Base-by-base conservation (phyloP, 1,140 invertebrate species). In the Vanessa tameamea region DNA sequence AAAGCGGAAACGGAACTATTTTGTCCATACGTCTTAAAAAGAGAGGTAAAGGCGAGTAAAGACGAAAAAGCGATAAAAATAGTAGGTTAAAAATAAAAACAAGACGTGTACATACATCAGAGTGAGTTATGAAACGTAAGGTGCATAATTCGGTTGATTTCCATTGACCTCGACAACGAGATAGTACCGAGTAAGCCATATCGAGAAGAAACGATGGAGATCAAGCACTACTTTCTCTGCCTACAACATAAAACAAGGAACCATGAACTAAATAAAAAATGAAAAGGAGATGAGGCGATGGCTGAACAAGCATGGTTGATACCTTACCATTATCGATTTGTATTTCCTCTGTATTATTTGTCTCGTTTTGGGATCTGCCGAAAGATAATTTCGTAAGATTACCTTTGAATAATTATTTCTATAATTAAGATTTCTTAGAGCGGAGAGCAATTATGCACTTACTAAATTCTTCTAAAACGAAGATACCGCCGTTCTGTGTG, bases 381-480 rank as follows among this genome's bases (percentile, higher is more conserved):
- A 61, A 61, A 61, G 31, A 37, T n/a, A 16, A 43, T 43, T 43
- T 43, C 3, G 37, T 43, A 43, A 43, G 37, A 9, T 9, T 9
- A 43, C 37, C 37, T 43, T 43, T 11, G 37, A 11, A 43, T 43
- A 2, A 8, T 43, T 43, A 9, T 9, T 9, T 9, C 37, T 43
- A 43, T 43, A 43, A 43, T 43, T 43, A 11, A 43, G 7, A 43
- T 43, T 9, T 43, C 9, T 43, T 43, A 43, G 37, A 43, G 37
- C 37, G 9, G 15, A 59, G 20, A 59, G 6, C 12, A 64, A 64
- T 63, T 31, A 70, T 73, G 48, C 64, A 97, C 97, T 98, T 95
- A 99, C 98, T 99, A 94, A 96, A 99, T 96, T 99, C 99, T 95
- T 99, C 99, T 91, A 99, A 95, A 89, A 99, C 97, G 95, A 99